These are phyloP conservation scores for Megalops cyprinoides DNA, from an alignment of 2,797 vertebrate genomes.

Conservation along the genomic window DNA sequence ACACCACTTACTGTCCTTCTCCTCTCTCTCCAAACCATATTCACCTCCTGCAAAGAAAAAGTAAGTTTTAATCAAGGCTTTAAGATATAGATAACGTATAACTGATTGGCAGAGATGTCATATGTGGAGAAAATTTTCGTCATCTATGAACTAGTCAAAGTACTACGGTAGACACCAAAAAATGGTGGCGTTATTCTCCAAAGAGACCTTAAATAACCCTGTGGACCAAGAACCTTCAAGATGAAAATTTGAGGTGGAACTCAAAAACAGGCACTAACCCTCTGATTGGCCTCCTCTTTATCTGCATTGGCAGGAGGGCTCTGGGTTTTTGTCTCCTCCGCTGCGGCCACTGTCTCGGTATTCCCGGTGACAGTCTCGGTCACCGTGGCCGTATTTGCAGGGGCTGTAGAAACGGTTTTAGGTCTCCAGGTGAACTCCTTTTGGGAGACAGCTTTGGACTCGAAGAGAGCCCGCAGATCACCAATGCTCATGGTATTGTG, in stretches of 20 bases:
- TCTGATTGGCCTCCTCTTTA: constrained; percentile 43
- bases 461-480: constrained; percentile 67
- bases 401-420: constrained; percentile 29
- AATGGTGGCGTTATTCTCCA: no score
- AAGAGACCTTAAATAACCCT: background rate
- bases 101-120: background rate
- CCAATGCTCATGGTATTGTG: constrained; percentile 50
- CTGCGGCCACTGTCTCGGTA: constrained; percentile 17
- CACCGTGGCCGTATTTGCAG: background rate
- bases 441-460: constrained; percentile 53
- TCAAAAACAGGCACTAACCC: constrained; percentile 53
- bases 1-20: constrained; percentile 65
- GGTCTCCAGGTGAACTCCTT: constrained; percentile 37
- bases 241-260: background rate
- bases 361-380: constrained; percentile 37
- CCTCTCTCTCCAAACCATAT: constrained; percentile 46
- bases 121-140: no score
- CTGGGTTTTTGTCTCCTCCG: constrained; percentile 42
- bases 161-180: no score
- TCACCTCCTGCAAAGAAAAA: constrained; percentile 50
- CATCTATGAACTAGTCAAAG: no score
- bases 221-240: background rate
- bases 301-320: constrained; percentile 27
- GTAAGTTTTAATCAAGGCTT: constrained; percentile 18
- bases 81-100: constrained; percentile 22